These are phyloP conservation scores for Omphaloscelis lunosa DNA, from an alignment of 2,888 invertebrate genomes.

Conservation along the genomic window DNA sequence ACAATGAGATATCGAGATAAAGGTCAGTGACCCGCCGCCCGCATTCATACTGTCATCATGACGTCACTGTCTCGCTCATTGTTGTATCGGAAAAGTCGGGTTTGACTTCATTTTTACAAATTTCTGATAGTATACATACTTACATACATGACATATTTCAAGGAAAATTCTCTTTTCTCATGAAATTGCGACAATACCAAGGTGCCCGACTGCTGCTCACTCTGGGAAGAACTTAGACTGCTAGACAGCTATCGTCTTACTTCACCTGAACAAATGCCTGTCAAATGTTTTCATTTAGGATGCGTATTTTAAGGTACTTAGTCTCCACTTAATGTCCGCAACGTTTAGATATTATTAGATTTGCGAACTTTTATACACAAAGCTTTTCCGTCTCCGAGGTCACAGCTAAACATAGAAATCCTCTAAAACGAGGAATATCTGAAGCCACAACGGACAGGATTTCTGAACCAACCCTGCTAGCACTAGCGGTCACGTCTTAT, in stretches of 20 bases:
- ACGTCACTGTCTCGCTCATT: constrained; percentile 62
- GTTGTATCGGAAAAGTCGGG: constrained; percentile 58
- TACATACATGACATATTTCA: background rate
- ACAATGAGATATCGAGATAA: constrained; percentile 62
- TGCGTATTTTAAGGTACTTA: background rate
- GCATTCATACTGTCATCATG: constrained; percentile 44
- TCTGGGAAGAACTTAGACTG: background rate
- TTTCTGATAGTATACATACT: background rate
- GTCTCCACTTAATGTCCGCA: background rate
- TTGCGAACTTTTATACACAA: background rate
- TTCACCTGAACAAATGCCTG: background rate
- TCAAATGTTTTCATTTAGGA: too few relatives aligned
- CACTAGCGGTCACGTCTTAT: background rate
- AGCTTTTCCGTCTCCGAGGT: background rate
- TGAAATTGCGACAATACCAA: background rate
- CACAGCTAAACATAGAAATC: background rate
- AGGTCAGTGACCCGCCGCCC: constrained; percentile 58
- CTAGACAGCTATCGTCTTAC: background rate
- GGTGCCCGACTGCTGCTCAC: background rate
- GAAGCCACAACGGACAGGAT: background rate
- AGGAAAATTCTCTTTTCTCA: background rate
- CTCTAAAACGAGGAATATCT: background rate
- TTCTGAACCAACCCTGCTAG: background rate
- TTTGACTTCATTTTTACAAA: constrained; percentile 21
- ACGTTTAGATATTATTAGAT: background rate